Conservation (phyloP, 2,797 vertebrate species). For the Alcedo quadribrachys region DNA sequence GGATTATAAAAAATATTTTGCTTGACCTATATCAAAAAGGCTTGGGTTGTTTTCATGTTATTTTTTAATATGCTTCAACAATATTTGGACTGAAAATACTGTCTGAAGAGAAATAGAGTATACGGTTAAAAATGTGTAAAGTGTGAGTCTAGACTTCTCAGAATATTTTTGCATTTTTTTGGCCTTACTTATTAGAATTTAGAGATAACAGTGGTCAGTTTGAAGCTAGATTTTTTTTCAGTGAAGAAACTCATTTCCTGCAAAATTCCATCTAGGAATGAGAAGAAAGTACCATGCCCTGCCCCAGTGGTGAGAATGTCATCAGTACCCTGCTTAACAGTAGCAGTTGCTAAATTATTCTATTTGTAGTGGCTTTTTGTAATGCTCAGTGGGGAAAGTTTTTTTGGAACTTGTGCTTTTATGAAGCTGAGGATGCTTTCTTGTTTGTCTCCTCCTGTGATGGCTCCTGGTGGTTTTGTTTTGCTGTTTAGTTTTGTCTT, state of each 20-base stretch:
- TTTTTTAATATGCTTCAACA: neutral
- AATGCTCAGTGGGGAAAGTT: neutral
- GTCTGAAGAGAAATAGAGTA: neutral
- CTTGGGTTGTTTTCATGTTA: conserved; percentile 15
- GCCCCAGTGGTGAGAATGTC: neutral
- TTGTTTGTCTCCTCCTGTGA: conserved; percentile 27
- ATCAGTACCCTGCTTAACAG: neutral
- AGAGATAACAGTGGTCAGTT: neutral
- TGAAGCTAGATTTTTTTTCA: neutral
- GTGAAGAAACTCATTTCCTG: neutral
- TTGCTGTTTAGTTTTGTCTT: neutral
- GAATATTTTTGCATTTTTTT: conserved; percentile 1
- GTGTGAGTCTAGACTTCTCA: neutral
- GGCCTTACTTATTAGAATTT: neutral
- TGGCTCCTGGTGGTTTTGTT: conserved; percentile 18
- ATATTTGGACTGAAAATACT: conserved; percentile 30
- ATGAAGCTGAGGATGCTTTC: neutral
- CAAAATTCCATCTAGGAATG: neutral
- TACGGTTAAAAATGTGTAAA: neutral
- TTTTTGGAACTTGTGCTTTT: neutral
- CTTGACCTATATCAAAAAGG: conserved; percentile 5
- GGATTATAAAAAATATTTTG: conserved; percentile 49
- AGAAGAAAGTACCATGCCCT: neutral
- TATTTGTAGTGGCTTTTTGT: neutral
- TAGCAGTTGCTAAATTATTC: neutral